A percentile compares a stretch with the other conserved stretches of the same genome.
Conservation (phyloP, 30 jellyfish, hydroid and myxozoan genomes). For the Aurelia aurita complex sp. Pacific region DNA sequence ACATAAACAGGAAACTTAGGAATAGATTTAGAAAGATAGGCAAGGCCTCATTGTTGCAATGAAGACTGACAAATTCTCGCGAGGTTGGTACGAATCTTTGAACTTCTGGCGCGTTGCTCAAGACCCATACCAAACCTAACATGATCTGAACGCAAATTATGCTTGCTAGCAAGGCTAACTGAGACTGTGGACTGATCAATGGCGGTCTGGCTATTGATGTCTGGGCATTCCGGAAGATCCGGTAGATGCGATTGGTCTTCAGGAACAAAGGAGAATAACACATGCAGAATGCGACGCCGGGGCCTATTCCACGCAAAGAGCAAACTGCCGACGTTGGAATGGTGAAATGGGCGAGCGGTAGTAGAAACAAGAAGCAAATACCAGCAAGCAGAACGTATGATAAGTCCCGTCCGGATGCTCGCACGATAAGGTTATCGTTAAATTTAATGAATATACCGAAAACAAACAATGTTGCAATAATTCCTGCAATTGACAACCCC, state of each 20-base stretch:
- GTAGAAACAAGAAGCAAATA: conserved; percentile 43
- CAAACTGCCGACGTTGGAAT: conserved; percentile 65
- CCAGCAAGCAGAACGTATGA: conserved; percentile 71
- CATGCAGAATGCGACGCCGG: conserved; percentile 82
- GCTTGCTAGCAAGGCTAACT: conserved; percentile 46
- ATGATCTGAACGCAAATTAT: conserved; percentile 71
- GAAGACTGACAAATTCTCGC: conserved; percentile 19
- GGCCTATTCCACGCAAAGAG: conserved; percentile 53
- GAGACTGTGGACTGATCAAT: conserved; percentile 85
- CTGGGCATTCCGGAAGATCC: conserved; percentile 78
- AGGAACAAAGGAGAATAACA: conserved; percentile 89
- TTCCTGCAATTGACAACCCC: conserved; percentile 59
- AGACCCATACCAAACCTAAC: conserved; percentile 74
- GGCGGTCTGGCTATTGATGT: conserved; percentile 70
- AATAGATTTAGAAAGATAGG: conserved; percentile 66
- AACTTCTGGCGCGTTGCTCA: conserved; percentile 43
- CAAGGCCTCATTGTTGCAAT: conserved; percentile 66
- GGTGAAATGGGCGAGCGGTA: conserved; percentile 44
- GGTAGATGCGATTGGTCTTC: conserved; percentile 81
- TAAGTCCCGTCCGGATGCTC: conserved; percentile 88
- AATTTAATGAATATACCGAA: conserved; percentile 29
- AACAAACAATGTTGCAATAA: conserved; percentile 33
- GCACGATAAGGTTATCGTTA: conserved; percentile 60
- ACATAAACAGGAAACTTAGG: conserved; percentile 80
- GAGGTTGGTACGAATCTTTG: conserved; percentile 15